These are phyloP conservation scores for Garra rufa DNA, from an alignment of 2,113 vertebrate genomes.

Conservation along the genomic window DNA sequence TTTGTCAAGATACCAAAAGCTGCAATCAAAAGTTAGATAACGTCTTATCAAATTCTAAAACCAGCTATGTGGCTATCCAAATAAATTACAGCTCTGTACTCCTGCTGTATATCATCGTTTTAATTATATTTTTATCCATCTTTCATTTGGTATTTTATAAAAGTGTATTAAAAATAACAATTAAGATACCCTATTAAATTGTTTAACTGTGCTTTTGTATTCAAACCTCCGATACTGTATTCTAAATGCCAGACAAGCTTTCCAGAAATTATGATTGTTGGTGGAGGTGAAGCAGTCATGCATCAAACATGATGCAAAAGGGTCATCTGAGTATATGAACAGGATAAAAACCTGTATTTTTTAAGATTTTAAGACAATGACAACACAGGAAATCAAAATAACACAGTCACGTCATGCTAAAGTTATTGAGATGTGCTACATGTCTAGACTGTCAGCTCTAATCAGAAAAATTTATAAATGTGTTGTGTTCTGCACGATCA, in stretches of 20 bases:
- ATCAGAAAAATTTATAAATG: background rate
- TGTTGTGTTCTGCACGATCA: background rate
- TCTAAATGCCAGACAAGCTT: no score
- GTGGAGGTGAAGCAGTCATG: background rate
- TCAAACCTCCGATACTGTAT: background rate
- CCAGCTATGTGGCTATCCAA: background rate
- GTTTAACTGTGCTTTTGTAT: background rate
- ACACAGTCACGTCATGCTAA: background rate
- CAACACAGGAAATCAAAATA: background rate
- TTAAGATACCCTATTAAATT: background rate
- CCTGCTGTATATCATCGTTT: background rate
- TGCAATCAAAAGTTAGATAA: background rate
- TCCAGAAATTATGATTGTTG: no score
- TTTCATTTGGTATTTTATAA: background rate
- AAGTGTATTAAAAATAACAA: background rate
- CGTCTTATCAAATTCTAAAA: background rate
- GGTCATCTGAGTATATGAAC: background rate
- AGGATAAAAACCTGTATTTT: no score
- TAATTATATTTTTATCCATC: background rate
- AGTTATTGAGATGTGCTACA: background rate
- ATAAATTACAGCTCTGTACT: background rate
- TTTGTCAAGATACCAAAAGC: background rate
- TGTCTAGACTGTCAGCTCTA: background rate
- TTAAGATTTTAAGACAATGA: background rate
- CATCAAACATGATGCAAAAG: background rate